Conservation (phyloP, 1,140 invertebrate species). For the Atopsyche davidsoni region DNA sequence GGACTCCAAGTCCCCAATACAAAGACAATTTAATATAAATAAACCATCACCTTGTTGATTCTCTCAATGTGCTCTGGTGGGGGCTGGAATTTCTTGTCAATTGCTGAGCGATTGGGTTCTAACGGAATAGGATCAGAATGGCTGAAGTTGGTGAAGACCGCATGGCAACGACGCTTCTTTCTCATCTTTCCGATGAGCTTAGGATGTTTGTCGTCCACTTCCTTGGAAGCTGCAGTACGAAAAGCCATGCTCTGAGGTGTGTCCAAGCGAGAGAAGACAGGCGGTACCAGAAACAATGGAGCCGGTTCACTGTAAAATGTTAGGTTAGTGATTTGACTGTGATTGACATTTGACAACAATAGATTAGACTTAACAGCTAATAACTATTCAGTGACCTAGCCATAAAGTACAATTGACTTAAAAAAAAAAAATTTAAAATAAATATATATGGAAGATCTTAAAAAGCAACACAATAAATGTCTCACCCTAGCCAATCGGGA, state of each 20-base stretch:
- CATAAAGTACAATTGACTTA: conserved; percentile 29
- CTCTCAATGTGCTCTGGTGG: conserved; percentile 39
- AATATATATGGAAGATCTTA: conserved; percentile 10
- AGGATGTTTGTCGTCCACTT: conserved; percentile 35
- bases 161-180: conserved; percentile 48
- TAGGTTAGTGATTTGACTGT: background rate
- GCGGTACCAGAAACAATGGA: conserved; percentile 69
- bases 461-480: conserved; percentile 15
- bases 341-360: too few species aligned
- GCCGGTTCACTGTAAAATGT: conserved; percentile 39
- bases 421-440: conserved; percentile 2
- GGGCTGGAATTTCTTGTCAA: conserved; percentile 42
- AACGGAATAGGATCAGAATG: conserved; percentile 46
- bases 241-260: conserved; percentile 52
- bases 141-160: conserved; percentile 51
- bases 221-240: conserved; percentile 40
- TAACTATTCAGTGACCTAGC: too few species aligned
- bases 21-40: too few species aligned
- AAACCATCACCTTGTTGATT: conserved; percentile 40
- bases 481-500: conserved; percentile 54
- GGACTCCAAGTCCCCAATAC: too few species aligned
- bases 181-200: conserved; percentile 36
- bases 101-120: conserved; percentile 48
- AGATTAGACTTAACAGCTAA: too few species aligned
- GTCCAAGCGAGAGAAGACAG: conserved; percentile 72